Evolutionary conservation across 1,140 invertebrate species (phyloP).

Genomic region (Drosophila erecta): DNA sequence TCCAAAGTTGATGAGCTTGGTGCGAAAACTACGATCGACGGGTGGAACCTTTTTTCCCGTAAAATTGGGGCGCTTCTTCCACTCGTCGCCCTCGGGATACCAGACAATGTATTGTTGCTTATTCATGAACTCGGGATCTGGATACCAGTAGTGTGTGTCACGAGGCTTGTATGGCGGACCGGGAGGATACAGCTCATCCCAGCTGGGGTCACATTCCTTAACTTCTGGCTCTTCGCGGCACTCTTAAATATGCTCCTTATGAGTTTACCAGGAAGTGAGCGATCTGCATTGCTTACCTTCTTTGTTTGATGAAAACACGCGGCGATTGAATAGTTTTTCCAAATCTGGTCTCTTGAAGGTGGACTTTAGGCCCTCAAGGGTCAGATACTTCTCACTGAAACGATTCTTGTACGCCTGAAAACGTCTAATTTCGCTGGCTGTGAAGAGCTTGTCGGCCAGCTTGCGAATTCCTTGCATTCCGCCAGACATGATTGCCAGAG

Average conservation of each 20-base stretch:
- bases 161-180: conserved; percentile 35
- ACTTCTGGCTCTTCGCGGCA: conserved; percentile 1
- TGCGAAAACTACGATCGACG: conserved; percentile 86
- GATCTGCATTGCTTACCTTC: not conserved
- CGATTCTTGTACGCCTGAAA: conserved; percentile 46
- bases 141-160: conserved; percentile 62
- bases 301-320: conserved; percentile 33
- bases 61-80: conserved; percentile 75
- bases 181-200: conserved; percentile 14
- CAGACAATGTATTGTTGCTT: conserved; percentile 87
- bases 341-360: conserved; percentile 13
- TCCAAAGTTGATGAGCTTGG: conserved; percentile 91
- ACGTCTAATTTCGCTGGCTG: conserved; percentile 56
- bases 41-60: conserved; percentile 70
- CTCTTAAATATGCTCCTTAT: not conserved
- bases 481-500: conserved; percentile 22
- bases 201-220: conserved; percentile 20
- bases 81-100: conserved; percentile 85
- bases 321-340: conserved; percentile 29
- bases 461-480: conserved; percentile 30
- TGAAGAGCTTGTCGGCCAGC: conserved; percentile 58
- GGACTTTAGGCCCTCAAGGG: conserved; percentile 31
- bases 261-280: not conserved
- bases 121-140: conserved; percentile 86
- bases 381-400: conserved; percentile 46